Evolutionary conservation across 1,140 invertebrate species (phyloP).

Genomic region (Sipha flava): DNA sequence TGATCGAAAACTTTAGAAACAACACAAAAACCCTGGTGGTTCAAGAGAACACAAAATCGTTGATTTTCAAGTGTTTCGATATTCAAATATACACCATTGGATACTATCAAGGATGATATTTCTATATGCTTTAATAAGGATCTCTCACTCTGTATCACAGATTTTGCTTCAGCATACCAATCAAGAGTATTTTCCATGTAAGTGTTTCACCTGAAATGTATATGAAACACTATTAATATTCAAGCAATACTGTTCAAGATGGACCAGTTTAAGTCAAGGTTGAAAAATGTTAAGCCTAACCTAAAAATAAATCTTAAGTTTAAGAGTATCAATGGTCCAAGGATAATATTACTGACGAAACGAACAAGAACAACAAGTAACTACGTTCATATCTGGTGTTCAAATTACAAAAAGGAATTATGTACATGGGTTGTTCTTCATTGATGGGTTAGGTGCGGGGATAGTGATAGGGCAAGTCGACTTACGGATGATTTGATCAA

Average conservation of each 20-base stretch:
- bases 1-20: conserved; percentile 1
- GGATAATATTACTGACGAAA: background rate
- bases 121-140: background rate
- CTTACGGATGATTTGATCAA: conserved; percentile 25
- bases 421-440: background rate
- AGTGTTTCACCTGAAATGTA: conserved; percentile 5
- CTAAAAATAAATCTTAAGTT: conserved; percentile 15
- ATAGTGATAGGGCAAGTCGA: background rate
- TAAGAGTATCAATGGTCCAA: background rate
- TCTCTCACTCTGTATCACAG: background rate
- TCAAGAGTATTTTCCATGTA: conserved; percentile 22
- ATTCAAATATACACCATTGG: background rate
- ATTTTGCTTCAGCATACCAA: conserved; percentile 10
- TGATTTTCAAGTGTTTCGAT: conserved; percentile 18
- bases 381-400: no score
- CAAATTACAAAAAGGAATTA: no score
- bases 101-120: background rate
- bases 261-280: conserved; percentile 27
- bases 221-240: background rate
- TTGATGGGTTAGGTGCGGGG: background rate
- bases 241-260: background rate
- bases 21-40: background rate
- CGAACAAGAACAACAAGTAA: background rate
- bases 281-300: conserved; percentile 14
- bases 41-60: conserved; percentile 18